phyloP scores from a whole-genome alignment of 2,888 invertebrate genomes.

The Tanytarsus gracilentus region DNA sequence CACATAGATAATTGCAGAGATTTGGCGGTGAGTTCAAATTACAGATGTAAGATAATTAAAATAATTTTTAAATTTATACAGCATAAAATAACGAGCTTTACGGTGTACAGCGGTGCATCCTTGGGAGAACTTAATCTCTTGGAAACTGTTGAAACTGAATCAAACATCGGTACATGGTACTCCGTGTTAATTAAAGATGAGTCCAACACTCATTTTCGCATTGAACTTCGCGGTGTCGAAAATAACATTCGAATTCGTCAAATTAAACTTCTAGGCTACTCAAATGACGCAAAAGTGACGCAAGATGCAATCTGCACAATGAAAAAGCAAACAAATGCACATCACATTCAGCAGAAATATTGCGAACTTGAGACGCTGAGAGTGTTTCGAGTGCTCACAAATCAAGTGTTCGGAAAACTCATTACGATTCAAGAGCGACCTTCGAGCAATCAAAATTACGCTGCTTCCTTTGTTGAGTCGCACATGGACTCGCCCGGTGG shows the following conservation, averaged over 20 bases:
- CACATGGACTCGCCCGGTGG: conserved; percentile 32
- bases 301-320: conserved; percentile 34
- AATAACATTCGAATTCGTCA: conserved; percentile 83
- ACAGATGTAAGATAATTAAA: neutral
- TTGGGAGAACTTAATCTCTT: conserved; percentile 72
- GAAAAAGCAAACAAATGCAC: conserved; percentile 37
- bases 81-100: conserved; percentile 80
- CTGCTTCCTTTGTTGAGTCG: neutral
- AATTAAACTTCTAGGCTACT: conserved; percentile 57
- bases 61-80: conserved; percentile 38
- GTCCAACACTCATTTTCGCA: conserved; percentile 55
- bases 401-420: conserved; percentile 86
- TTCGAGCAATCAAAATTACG: conserved; percentile 35
- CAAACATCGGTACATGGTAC: conserved; percentile 81
- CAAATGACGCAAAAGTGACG: conserved; percentile 36
- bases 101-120: conserved; percentile 76
- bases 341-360: conserved; percentile 67
- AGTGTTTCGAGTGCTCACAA: conserved; percentile 85
- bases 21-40: conserved; percentile 55
- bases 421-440: conserved; percentile 47
- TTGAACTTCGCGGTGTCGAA: conserved; percentile 87
- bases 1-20: conserved; percentile 94
- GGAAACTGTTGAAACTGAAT: conserved; percentile 75
- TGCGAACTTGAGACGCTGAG: conserved; percentile 86
- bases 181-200: conserved; percentile 48